These are phyloP conservation scores for Achroia grisella DNA, from an alignment of 1,140 invertebrate genomes.

Conservation along the genomic window DNA sequence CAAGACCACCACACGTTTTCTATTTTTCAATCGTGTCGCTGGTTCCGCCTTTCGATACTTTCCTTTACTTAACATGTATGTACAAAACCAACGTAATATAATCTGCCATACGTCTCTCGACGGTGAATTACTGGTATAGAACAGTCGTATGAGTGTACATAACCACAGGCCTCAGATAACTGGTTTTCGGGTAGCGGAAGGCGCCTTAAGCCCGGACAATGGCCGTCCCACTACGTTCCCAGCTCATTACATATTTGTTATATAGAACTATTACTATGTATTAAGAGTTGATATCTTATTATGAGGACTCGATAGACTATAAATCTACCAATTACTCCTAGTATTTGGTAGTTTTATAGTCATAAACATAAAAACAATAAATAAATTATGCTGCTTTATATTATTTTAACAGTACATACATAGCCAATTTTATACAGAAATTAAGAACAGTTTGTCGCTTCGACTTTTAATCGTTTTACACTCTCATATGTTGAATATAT, in stretches of 20 bases:
- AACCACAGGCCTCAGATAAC: constrained; percentile 29
- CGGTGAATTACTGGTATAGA: constrained; percentile 20
- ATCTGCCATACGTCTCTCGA: constrained; percentile 27
- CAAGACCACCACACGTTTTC: constrained; percentile 36
- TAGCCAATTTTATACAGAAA: too few species aligned
- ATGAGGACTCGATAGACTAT: too few species aligned
- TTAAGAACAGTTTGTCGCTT: too few species aligned
- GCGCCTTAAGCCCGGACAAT: constrained; percentile 55
- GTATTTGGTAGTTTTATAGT: too few species aligned
- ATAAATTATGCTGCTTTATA: too few species aligned
- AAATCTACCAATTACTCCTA: too few species aligned
- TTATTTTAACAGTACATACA: too few species aligned
- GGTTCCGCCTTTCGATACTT: constrained; percentile 65
- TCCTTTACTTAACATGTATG: too few species aligned
- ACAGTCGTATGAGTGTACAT: constrained; percentile 27
- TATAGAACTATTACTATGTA: too few species aligned
- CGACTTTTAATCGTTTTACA: not conserved
- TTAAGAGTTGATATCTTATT: too few species aligned
- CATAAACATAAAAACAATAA: too few species aligned
- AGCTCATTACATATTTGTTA: constrained; percentile 65
- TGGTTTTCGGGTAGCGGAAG: constrained; percentile 50
- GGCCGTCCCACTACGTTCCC: constrained; percentile 52
- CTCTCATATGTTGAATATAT: not conserved
- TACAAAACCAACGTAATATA: too few species aligned
- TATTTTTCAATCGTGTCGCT: constrained; percentile 58